Evolutionary conservation across 1,140 invertebrate genomes (phyloP), one percentile per base, ranked within the genome.

Genomic region (Acromyrmex echinatior): DNA sequence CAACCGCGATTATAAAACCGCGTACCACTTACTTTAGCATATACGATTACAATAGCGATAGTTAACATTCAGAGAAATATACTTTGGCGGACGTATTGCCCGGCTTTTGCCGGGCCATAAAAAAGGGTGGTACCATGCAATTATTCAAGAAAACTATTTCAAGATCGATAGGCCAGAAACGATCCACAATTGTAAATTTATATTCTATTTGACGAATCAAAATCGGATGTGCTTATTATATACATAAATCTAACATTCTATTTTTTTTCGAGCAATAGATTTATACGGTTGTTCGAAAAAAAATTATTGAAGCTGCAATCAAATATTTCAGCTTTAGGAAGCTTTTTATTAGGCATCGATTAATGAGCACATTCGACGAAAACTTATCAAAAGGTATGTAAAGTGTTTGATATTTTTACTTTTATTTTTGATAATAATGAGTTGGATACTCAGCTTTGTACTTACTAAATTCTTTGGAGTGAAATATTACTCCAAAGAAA

Each of bases 1-100:
- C 70, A 84, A 84, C 70, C 80, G 80, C 80, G 80, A 84, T 84
- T 84, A 74, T 74, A 49, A 63, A 84, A 84, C 70, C 80, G 80
- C 80, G 68, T 58, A n/a, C 28, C 45, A 84, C 56, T 73, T 73
- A 45, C 58, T 84, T 84, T 84, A 62, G 56, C 51, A 56, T 70
- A 39, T 84, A 63, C 68, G 56, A 74, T 60, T 73, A 49, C 56
- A 70, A 82, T 84, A 76, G 56, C 28, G 45, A 62, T 45, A 62
- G 56, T 84, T 84, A 28, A n/a, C 70, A 84, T 84, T 49, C 80
- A 49, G 70, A 7, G 9, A 76, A 84, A 49, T 62, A 31, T 14
- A 16, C 28, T 49, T 70, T 31, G 78, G 70, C 58, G 58, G 16
- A 70, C 6, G 7, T 68, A 51, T 35, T 53, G 25, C 53, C 3